These are phyloP conservation scores for Dipodomys stephensi DNA, from an alignment of 2,113 vertebrate species.

Conservation along the genomic window DNA sequence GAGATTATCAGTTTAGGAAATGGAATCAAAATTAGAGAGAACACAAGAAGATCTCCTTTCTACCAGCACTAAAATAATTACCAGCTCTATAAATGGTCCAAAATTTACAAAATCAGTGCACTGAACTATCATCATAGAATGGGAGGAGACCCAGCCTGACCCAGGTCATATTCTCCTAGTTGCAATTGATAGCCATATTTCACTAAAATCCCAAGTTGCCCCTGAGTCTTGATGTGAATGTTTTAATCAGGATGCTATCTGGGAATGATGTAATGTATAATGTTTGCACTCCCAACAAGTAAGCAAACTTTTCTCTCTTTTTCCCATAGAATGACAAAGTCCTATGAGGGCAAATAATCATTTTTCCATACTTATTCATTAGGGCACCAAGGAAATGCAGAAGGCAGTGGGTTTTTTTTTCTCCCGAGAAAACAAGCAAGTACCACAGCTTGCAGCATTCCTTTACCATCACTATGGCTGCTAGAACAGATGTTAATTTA, in stretches of 20 bases:
- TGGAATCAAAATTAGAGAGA: neutral
- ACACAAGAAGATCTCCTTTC: neutral
- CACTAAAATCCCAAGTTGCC: neutral
- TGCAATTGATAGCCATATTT: neutral
- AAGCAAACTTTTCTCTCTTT: neutral
- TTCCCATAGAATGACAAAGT: neutral
- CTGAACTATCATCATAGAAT: neutral
- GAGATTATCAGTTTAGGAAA: neutral
- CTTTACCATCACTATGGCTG: neutral
- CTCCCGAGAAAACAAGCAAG: neutral
- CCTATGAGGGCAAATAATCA: neutral
- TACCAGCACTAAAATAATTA: neutral
- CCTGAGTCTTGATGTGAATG: neutral
- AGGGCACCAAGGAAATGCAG: neutral
- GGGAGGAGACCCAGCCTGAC: neutral
- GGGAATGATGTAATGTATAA: neutral
- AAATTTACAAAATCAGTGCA: neutral
- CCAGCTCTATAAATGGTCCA: neutral
- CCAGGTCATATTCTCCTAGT: neutral
- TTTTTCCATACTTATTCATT: neutral
- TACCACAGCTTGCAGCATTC: slow-evolving; percentile 43
- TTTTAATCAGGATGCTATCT: neutral
- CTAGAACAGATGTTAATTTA: slow-evolving; percentile 61
- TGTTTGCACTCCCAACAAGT: neutral
- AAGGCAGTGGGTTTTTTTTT: neutral